A percentile compares a stretch with the other conserved stretches of the same genome.
These are phyloP conservation scores for Takifugu bimaculatus DNA, from an alignment of 2,113 vertebrate species.

Conservation along the genomic window DNA sequence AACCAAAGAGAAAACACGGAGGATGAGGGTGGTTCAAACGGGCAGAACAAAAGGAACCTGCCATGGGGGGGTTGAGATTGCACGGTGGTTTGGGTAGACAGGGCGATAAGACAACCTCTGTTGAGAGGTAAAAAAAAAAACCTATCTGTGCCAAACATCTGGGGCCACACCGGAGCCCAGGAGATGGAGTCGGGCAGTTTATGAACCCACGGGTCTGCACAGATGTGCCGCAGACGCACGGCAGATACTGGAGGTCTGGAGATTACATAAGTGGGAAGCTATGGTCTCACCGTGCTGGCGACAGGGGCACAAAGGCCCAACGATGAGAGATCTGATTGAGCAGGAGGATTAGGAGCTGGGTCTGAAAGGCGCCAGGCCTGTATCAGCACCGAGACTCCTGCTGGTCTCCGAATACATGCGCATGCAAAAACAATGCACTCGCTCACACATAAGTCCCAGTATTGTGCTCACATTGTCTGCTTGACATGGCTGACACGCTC, in stretches of 20 bases:
- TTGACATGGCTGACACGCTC: slow-evolving; percentile 22
- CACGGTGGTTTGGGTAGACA: slow-evolving; percentile 59
- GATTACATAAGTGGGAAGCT: slow-evolving; percentile 69
- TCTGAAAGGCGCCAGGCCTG: slow-evolving; percentile 76
- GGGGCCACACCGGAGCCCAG: slow-evolving; percentile 71
- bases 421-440: slow-evolving; percentile 36
- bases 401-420: slow-evolving; percentile 57
- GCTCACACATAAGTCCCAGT: slow-evolving; percentile 25
- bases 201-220: slow-evolving; percentile 49
- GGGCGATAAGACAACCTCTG: slow-evolving; percentile 67
- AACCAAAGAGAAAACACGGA: slow-evolving; percentile 46
- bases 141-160: slow-evolving; percentile 67
- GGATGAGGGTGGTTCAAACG: slow-evolving; percentile 39
- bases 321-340: slow-evolving; percentile 74
- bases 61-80: slow-evolving; percentile 49
- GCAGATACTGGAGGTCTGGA: slow-evolving; percentile 66
- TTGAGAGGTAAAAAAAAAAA: slow-evolving; percentile 74
- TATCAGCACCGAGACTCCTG: slow-evolving; percentile 69
- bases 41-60: slow-evolving; percentile 62
- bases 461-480: slow-evolving; percentile 41
- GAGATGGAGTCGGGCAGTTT: slow-evolving; percentile 60
- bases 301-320: slow-evolving; percentile 65
- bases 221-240: slow-evolving; percentile 46
- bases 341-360: slow-evolving; percentile 74
- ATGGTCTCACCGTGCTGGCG: slow-evolving; percentile 53